phyloP scores from a whole-genome alignment of 2,797 vertebrate genomes.

The Onychomys leucogaster region DNA sequence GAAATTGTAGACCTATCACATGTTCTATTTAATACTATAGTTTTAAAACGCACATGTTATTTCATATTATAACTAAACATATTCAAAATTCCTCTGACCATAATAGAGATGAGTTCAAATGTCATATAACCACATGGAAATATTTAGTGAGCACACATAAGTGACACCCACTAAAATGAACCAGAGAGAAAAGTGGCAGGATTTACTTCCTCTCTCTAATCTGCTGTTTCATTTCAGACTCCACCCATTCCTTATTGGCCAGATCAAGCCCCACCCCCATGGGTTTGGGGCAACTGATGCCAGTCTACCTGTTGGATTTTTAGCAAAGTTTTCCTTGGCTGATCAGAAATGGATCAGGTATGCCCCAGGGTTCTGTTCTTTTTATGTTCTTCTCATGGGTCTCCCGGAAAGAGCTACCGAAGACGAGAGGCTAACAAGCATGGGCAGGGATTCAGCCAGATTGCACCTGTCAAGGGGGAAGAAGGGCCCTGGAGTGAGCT shows the following conservation, averaged over 20 bases:
- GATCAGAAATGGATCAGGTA: not conserved
- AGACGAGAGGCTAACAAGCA: not conserved
- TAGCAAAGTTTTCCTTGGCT: not conserved
- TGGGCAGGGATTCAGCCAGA: not conserved
- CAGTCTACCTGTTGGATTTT: not conserved
- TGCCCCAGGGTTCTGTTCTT: not conserved
- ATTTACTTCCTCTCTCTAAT: not conserved
- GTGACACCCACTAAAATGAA: not conserved
- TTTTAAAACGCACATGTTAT: not conserved
- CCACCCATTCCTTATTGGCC: not conserved
- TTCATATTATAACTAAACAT: constrained; percentile 27
- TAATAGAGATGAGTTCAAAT: not conserved
- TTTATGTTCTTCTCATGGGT: not conserved
- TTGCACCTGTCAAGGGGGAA: not conserved
- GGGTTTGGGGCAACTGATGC: not conserved
- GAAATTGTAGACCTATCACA: not conserved
- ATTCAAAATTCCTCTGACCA: not conserved
- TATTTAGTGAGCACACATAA: not conserved
- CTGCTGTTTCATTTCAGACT: not conserved
- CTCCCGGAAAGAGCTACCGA: not conserved
- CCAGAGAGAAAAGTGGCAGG: constrained; percentile 1
- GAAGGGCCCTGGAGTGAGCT: not conserved
- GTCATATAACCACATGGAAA: constrained; percentile 9
- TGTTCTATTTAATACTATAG: not conserved
- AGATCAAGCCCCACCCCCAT: not conserved